phyloP scores from a whole-genome alignment of 2,797 vertebrate genomes.

The Spondyliosoma cantharus region DNA sequence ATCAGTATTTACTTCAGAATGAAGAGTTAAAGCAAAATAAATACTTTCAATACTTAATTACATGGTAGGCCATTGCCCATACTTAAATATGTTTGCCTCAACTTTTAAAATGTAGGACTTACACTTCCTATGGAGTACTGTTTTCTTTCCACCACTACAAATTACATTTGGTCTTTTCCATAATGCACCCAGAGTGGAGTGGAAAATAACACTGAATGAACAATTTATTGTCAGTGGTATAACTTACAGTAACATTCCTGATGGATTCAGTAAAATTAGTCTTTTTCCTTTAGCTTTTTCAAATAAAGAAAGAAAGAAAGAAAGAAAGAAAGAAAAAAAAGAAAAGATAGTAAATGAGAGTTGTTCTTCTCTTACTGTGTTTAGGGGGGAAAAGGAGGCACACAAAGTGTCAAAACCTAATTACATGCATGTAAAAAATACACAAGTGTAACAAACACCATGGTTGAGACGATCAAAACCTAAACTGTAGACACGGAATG shows the following conservation, averaged over 20 bases:
- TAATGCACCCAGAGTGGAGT: not conserved
- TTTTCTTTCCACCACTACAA: not conserved
- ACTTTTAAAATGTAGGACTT: not conserved
- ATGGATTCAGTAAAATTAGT: not conserved
- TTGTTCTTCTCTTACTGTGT: conserved; percentile 6
- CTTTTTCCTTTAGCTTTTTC: not conserved
- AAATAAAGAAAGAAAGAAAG: too few species aligned
- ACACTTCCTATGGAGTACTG: not conserved
- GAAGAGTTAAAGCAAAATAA: not conserved
- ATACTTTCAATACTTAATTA: not conserved
- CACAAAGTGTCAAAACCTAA: not conserved
- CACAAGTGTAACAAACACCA: not conserved
- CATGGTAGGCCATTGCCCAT: not conserved
- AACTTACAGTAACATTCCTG: not conserved
- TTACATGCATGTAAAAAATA: not conserved
- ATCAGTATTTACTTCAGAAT: too few species aligned
- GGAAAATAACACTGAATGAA: not conserved
- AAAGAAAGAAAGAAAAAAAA: too few species aligned
- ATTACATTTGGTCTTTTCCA: not conserved
- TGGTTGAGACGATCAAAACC: not conserved
- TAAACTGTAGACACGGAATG: not conserved
- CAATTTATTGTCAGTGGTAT: not conserved
- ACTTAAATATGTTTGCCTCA: not conserved
- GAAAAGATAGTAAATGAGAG: not conserved
- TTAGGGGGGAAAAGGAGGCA: not conserved